A percentile compares a stretch with the other conserved stretches of the same genome.
Evolutionary conservation across 92 coral and sea anemone genomes (phyloP).

Genomic region (Porites lobata): DNA sequence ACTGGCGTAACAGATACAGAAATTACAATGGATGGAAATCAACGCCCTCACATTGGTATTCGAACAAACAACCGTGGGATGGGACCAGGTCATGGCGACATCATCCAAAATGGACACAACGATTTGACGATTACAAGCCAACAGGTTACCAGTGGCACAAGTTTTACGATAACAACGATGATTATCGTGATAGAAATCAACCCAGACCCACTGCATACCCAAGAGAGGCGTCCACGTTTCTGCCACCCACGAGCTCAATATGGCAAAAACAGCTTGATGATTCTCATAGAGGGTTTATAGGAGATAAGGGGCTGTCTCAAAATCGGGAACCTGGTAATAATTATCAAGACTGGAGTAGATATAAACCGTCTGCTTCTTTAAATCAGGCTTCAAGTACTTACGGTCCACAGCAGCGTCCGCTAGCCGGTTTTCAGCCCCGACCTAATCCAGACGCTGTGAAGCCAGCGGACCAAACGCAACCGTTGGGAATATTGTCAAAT

Average conservation of each 20-base stretch:
- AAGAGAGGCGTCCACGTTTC: background rate
- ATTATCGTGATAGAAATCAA: background rate
- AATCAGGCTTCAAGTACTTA: background rate
- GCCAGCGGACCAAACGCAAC: background rate
- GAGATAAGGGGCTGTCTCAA: background rate
- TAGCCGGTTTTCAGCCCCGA: background rate
- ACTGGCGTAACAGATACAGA: conserved; percentile 19
- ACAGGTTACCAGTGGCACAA: conserved; percentile 20
- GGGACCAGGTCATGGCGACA: background rate
- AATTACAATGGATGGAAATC: conserved; percentile 16
- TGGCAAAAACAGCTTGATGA: conserved; percentile 7
- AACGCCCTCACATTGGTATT: conserved; percentile 9
- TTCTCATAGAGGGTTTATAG: background rate
- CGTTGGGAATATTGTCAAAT: conserved; percentile 5
- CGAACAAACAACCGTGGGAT: background rate
- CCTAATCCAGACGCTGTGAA: background rate
- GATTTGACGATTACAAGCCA: conserved; percentile 2
- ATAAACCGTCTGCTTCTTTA: background rate
- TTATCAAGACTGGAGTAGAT: conserved; percentile 28
- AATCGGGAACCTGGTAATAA: conserved; percentile 1
- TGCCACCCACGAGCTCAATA: conserved; percentile 27
- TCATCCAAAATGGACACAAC: background rate
- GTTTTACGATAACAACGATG: conserved; percentile 10
- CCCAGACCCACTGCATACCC: conserved; percentile 18
- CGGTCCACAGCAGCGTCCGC: background rate